Conservation (phyloP, 2,888 invertebrate species). For the Drosophila nr. fundita region DNA sequence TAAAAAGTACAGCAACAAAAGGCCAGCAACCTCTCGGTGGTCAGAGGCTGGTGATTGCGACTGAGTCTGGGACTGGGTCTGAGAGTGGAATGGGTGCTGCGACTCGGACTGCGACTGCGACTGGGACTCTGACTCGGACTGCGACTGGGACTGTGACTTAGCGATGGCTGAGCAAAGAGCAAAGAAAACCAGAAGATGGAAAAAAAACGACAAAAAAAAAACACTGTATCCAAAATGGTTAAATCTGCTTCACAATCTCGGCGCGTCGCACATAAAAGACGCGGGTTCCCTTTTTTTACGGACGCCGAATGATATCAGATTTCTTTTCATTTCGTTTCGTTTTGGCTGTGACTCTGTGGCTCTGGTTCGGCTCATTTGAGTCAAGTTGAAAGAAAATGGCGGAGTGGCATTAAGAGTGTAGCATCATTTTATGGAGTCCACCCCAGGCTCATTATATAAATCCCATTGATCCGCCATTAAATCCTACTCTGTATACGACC, state of each 20-base stretch:
- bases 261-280: constrained; percentile 68
- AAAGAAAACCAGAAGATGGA: constrained; percentile 15
- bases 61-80: constrained; percentile 23
- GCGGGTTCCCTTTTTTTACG: constrained; percentile 68
- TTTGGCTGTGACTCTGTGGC: constrained; percentile 41
- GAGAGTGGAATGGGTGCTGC: background rate
- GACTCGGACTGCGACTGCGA: constrained; percentile 4
- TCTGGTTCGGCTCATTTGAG: constrained; percentile 37
- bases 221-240: constrained; percentile 74
- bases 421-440: constrained; percentile 66
- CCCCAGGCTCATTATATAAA: constrained; percentile 68
- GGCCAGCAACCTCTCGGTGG: constrained; percentile 66
- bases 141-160: constrained; percentile 14
- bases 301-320: constrained; percentile 75
- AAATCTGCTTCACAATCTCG: constrained; percentile 75
- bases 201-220: constrained; percentile 21
- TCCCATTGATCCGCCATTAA: constrained; percentile 77
- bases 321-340: constrained; percentile 64
- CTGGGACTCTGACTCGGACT: constrained; percentile 21
- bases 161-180: constrained; percentile 11
- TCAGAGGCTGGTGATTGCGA: constrained; percentile 44
- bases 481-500: constrained; percentile 52
- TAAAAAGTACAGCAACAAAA: constrained; percentile 78
- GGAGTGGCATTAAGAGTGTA: constrained; percentile 49
- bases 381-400: constrained; percentile 66